Base-by-base conservation (phyloP, 2,113 vertebrate species). In the Lepisosteus osseus region DNA sequence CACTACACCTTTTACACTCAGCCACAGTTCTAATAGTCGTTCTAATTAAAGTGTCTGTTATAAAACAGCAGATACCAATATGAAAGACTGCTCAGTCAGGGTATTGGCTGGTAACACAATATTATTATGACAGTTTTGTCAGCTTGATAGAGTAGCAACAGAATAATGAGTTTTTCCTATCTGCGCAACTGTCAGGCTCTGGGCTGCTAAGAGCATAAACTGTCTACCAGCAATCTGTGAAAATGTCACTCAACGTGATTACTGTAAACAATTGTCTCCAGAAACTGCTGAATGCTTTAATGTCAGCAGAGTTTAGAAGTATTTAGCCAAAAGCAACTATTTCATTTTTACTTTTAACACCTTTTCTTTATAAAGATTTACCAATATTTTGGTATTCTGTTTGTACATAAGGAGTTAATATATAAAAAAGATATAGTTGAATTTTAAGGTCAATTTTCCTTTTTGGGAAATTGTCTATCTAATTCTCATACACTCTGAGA, bases 51-150 rank as follows among this genome's bases (percentile, higher is more conserved):
- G 13, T 14, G 14, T 13, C 17, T 61, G 59, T 61, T 61, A 7
- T 11, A 14, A 61, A 61, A 61, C 59, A 61, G 13, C 59, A 11
- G 59, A 61, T 13, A 11, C 7, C 59, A 29, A 61, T 61, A 61
- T 61, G 59, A 61, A 61, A 61, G 59, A 61, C 59, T 61, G 59
- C 17, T 61, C 59, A 15, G 17, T 3, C 59, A 61, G 7, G 17
- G 14, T 61, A 61, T 51, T 11, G 59, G 6, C 17, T 61, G 59
- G 59, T 61, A 61, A 61, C 59, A 61, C 59, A 61, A 61, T 61
- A 61, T 61, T 61, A 61, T 61, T 61, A 61, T 61, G 59, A 61
- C 59, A 61, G 59, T 61, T 61, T 29, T 61, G 59, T 61, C 59
- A 61, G 7, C 17, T 61, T 61, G 59, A 61, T 13, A 61, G 59